phyloP scores from a whole-genome alignment of 2,113 vertebrate genomes.

The Dromaius novaehollandiae region DNA sequence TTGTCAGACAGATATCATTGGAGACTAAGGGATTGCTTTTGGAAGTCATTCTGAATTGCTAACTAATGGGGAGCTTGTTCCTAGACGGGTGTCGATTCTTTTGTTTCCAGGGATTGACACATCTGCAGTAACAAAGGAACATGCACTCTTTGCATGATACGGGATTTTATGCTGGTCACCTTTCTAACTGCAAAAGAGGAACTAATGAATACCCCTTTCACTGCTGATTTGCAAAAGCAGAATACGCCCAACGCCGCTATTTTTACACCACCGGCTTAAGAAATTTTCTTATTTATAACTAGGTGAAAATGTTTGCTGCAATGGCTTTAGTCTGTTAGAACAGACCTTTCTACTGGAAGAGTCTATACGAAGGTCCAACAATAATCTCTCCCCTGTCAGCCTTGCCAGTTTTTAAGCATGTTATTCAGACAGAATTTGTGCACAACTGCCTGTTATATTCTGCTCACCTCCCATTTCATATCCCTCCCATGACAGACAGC shows the following conservation, averaged over 20 bases:
- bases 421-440: constrained; percentile 8
- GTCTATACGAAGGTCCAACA: neutral
- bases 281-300: constrained; percentile 32
- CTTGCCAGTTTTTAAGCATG: constrained; percentile 21
- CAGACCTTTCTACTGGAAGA: neutral
- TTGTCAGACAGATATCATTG: constrained; percentile 82
- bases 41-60: constrained; percentile 80
- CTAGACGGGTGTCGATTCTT: constrained; percentile 37
- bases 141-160: neutral
- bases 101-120: constrained; percentile 57
- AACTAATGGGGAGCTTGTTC: constrained; percentile 69
- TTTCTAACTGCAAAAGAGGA: neutral
- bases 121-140: constrained; percentile 47
- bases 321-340: neutral
- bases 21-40: constrained; percentile 78
- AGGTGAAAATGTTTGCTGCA: neutral
- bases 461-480: constrained; percentile 39
- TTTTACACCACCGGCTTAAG: neutral
- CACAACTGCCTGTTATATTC: constrained; percentile 36
- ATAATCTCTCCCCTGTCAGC: constrained; percentile 44
- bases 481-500: constrained; percentile 50
- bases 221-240: constrained; percentile 28
- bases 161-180: constrained; percentile 12
- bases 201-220: constrained; percentile 15
- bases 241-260: neutral